These are phyloP conservation scores for Hoplodrina ambigua DNA, from an alignment of 2,888 invertebrate genomes.

Conservation along the genomic window DNA sequence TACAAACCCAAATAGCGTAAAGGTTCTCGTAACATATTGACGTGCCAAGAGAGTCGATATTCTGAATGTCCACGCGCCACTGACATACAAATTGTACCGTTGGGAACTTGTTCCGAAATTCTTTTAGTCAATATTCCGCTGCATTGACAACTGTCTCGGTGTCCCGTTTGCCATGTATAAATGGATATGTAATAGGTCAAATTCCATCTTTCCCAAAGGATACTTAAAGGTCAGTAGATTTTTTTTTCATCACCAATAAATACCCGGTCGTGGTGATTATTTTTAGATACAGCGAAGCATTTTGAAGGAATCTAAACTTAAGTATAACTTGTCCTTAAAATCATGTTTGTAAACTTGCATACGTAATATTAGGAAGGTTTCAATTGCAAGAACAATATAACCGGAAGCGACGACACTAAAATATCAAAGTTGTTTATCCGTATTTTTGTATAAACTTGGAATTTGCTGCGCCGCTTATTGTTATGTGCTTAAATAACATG, in stretches of 20 bases:
- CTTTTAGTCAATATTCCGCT: slow-evolving; percentile 26
- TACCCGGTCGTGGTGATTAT: background rate
- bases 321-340: slow-evolving; percentile 4
- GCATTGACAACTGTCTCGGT: background rate
- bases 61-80: slow-evolving; percentile 44
- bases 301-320: background rate
- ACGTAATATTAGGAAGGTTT: slow-evolving; percentile 26
- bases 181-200: background rate
- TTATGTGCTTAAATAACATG: slow-evolving; percentile 8
- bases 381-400: slow-evolving; percentile 20
- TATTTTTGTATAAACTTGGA: slow-evolving; percentile 20
- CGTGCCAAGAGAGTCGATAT: slow-evolving; percentile 35
- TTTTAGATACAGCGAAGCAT: background rate
- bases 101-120: slow-evolving; percentile 46
- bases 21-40: slow-evolving; percentile 28
- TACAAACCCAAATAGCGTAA: background rate
- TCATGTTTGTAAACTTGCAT: background rate
- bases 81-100: slow-evolving; percentile 61
- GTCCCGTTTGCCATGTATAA: background rate
- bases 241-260: background rate
- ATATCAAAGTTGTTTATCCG: slow-evolving; percentile 5
- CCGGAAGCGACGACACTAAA: slow-evolving; percentile 25
- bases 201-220: background rate
- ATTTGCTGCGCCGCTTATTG: slow-evolving; percentile 22
- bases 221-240: background rate